phyloP scores from a whole-genome alignment of 2,797 vertebrate species.

The Ispidina lecontei region DNA sequence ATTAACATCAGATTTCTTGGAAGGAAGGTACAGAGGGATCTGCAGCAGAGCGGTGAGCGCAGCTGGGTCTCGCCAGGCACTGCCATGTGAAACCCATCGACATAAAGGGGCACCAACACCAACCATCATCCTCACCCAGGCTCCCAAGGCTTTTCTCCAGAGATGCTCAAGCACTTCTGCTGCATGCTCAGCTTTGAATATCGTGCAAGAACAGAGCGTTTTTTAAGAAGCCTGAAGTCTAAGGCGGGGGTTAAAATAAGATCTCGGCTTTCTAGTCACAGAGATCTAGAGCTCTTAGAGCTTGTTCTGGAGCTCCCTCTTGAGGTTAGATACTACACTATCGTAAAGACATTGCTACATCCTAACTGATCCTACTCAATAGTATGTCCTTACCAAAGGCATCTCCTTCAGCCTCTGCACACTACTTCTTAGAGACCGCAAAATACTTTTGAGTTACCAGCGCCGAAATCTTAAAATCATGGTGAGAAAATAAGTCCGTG shows the following conservation, averaged over 20 bases:
- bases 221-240: not conserved
- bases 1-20: not conserved
- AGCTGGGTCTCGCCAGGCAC: not conserved
- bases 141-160: fast-evolving
- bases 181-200: not conserved
- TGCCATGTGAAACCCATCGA: fast-evolving
- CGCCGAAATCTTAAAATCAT: fast-evolving
- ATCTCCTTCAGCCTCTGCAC: not conserved
- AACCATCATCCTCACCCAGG: not conserved
- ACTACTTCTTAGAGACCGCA: not conserved
- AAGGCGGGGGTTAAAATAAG: not conserved
- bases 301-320: conserved; percentile 67
- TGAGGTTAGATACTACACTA: not conserved
- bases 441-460: not conserved
- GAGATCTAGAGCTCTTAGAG: not conserved
- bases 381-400: not conserved
- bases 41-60: not conserved
- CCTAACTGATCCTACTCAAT: not conserved
- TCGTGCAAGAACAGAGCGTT: fast-evolving
- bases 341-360: not conserved
- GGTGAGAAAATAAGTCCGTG: not conserved
- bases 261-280: not conserved
- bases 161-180: not conserved
- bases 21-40: not conserved
- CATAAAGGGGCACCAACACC: fast-evolving